Evolutionary conservation across 2,797 vertebrate genomes (phyloP), one percentile per base, ranked within the genome.

Genomic region (Syngnathus acus): DNA sequence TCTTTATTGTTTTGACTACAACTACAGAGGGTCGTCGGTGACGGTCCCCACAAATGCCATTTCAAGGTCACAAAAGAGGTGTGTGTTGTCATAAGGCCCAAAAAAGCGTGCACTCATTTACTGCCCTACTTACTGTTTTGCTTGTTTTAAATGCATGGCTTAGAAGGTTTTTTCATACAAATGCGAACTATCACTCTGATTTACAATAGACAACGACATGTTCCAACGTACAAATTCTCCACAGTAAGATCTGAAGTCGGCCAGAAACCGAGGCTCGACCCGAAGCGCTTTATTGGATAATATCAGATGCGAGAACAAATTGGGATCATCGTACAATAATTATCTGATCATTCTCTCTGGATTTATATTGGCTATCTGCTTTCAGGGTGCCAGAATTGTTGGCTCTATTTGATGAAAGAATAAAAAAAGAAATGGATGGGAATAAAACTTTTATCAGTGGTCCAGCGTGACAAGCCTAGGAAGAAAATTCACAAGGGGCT

Each of bases 401-500:
- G 14, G 26, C 16, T 38, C 14, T 37, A 19, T 58, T 21, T 37
- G 32, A 38, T 8, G 7, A 58, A 38, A 58, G 32, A 58, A 60
- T 40, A 19, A 39, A 60, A 58, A 57, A 39, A n/a, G 5, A 42
- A 62, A 62, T 16, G n/a, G 60, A 62, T 2, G 21, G 42, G 21
- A 62, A 42, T 45, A 62, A 62, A 62, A 62, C 21, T 47, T 32
- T 62, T 26, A 7, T 45, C 6, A 1, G 42, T 42, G 16, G 7
- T 43, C n/a, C 39, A 42, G 42, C 21, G n/a, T 23, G 11, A 42
- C 39, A 23, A 11, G 21, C 60, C 60, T 45, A 26, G 60, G 40
- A 21, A 45, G 26, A 9, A 32, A 2, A 75, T 65, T 51, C 71
- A 71, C 73, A 0, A 37, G 11, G 59, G 42, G 39, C 60, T 71